These are phyloP conservation scores for Pogonomyrmex californicus DNA, from an alignment of 1,140 invertebrate genomes.

Conservation along the genomic window DNA sequence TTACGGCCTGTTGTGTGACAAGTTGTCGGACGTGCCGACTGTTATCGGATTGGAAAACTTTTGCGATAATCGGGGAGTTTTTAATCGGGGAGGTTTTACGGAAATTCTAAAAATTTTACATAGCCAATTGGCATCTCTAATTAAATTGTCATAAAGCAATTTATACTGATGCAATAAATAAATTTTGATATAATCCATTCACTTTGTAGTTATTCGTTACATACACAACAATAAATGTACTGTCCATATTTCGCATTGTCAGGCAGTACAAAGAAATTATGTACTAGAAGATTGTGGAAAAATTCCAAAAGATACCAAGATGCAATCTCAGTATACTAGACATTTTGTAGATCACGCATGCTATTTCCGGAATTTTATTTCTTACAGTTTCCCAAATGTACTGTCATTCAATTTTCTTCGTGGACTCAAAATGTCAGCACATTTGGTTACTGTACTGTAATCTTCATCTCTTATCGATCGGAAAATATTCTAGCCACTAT, in stretches of 20 bases:
- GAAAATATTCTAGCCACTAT: background rate
- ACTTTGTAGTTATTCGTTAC: background rate
- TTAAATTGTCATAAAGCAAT: background rate
- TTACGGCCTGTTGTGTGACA: background rate
- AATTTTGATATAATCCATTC: background rate
- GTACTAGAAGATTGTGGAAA: background rate
- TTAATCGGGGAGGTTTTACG: background rate
- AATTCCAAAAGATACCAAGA: conserved; percentile 13
- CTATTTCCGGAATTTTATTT: conserved; percentile 35
- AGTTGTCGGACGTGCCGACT: background rate
- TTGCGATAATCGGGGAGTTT: background rate
- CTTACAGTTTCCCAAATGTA: background rate
- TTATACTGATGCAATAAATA: background rate
- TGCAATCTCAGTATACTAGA: conserved; percentile 29
- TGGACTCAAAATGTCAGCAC: conserved; percentile 1
- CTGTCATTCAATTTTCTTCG: conserved; percentile 5
- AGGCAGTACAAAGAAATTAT: conserved; percentile 11
- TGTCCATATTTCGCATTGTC: background rate
- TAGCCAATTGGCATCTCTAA: conserved; percentile 5
- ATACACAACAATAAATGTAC: background rate
- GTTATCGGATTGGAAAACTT: conserved; percentile 32
- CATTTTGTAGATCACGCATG: background rate
- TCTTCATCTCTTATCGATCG: background rate
- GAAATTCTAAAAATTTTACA: background rate
- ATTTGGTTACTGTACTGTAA: background rate